Evolutionary conservation across 2,797 vertebrate species (phyloP).

Genomic region (Epinephelus coioides): DNA sequence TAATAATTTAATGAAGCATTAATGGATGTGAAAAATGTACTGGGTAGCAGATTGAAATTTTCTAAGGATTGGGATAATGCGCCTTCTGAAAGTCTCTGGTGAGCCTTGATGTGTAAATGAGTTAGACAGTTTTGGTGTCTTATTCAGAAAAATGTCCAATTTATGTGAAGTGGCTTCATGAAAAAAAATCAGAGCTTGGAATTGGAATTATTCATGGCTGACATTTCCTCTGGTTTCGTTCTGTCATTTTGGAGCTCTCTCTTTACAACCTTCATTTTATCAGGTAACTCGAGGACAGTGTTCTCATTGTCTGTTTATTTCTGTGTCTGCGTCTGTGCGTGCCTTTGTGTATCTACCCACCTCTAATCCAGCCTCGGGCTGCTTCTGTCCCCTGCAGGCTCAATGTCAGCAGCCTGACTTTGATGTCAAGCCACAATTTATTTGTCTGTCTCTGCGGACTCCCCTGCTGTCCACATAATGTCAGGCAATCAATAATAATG

Average conservation of each 20-base stretch:
- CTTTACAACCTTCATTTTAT: conserved; percentile 38
- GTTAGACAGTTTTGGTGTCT: conserved; percentile 50
- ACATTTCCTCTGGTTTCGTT: conserved; percentile 43
- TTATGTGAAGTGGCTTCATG: conserved; percentile 49
- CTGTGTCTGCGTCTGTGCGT: conserved; percentile 42
- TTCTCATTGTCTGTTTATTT: conserved; percentile 66
- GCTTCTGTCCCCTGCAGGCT: conserved; percentile 74
- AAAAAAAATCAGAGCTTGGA: conserved; percentile 36
- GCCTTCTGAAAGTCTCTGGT: conserved; percentile 61
- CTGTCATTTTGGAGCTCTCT: conserved; percentile 49
- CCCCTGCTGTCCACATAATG: conserved; percentile 77
- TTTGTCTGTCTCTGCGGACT: conserved; percentile 70
- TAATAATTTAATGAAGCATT: conserved; percentile 76
- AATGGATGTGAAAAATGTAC: conserved; percentile 71
- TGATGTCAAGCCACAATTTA: conserved; percentile 82
- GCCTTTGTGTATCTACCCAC: conserved; percentile 52
- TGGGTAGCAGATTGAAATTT: conserved; percentile 71
- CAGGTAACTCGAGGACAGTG: conserved; percentile 54
- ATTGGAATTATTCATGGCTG: conserved; percentile 63
- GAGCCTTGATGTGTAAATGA: conserved; percentile 74
- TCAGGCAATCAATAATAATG: conserved; percentile 81
- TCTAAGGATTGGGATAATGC: conserved; percentile 64
- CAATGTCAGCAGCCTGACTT: conserved; percentile 78
- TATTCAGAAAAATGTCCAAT: conserved; percentile 48
- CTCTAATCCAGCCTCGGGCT: conserved; percentile 76